A percentile compares a stretch with the other conserved stretches of the same genome.
Evolutionary conservation across 2,797 vertebrate genomes (phyloP).

Genomic region (Sebastes goodei): DNA sequence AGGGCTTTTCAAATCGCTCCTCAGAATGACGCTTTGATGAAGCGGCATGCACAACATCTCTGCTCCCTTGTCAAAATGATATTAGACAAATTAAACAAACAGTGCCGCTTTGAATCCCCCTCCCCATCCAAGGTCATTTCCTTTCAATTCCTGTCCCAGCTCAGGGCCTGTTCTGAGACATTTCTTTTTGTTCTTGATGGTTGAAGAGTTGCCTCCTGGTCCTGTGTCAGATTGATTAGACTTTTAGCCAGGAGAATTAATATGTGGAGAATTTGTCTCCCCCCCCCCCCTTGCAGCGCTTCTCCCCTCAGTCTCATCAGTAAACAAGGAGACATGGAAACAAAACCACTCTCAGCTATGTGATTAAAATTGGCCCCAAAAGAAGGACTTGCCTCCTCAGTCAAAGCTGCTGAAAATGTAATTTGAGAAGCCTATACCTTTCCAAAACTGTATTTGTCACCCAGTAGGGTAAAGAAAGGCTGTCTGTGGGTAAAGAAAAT

Average conservation of each 20-base stretch:
- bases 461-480: neutral
- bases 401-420: constrained; percentile 60
- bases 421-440: constrained; percentile 35
- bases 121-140: constrained; percentile 63
- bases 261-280: constrained; percentile 72
- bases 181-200: constrained; percentile 64
- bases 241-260: constrained; percentile 77
- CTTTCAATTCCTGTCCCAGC: constrained; percentile 48
- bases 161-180: constrained; percentile 52
- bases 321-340: constrained; percentile 77
- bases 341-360: constrained; percentile 66
- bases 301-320: constrained; percentile 68
- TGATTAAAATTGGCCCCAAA: constrained; percentile 76
- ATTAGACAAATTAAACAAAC: constrained; percentile 65
- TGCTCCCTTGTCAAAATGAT: constrained; percentile 57
- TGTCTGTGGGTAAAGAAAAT: neutral
- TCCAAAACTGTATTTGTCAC: constrained; percentile 28
- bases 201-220: constrained; percentile 61
- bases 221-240: constrained; percentile 78
- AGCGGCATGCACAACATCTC: constrained; percentile 29
- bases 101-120: constrained; percentile 21
- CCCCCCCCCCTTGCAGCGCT: constrained; percentile 45
- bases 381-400: constrained; percentile 62
- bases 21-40: constrained; percentile 50
- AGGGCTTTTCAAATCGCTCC: constrained; percentile 47